These are phyloP conservation scores for Meloe dianella DNA, from an alignment of 2,888 invertebrate genomes.

Conservation along the genomic window DNA sequence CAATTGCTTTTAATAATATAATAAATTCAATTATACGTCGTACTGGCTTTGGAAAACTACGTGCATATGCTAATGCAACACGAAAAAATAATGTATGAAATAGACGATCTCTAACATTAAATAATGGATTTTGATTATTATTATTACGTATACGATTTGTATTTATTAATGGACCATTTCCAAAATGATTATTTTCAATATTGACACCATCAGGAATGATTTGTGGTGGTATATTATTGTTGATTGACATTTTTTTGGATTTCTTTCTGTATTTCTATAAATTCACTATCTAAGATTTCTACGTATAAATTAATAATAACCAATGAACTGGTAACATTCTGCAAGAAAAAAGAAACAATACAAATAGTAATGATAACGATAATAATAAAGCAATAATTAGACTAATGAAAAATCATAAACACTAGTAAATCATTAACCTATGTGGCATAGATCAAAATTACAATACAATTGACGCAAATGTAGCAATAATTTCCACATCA, in stretches of 20 bases:
- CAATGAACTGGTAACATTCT: not conserved
- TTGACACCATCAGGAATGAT: slow-evolving; percentile 43
- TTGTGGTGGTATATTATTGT: slow-evolving; percentile 34
- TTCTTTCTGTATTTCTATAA: not conserved
- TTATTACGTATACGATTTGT: slow-evolving; percentile 64
- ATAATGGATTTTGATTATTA: slow-evolving; percentile 76
- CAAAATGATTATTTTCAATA: slow-evolving; percentile 54
- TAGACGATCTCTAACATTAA: slow-evolving; percentile 87
- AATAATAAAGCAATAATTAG: not conserved
- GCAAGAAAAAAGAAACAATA: too few relatives aligned
- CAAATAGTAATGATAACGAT: not conserved
- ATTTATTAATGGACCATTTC: slow-evolving; percentile 65
- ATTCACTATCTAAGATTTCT: slow-evolving; percentile 27
- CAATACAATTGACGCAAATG: slow-evolving; percentile 36
- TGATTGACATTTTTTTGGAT: slow-evolving; percentile 40
- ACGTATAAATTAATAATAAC: not conserved
- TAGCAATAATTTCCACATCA: not conserved
- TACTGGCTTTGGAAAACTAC: slow-evolving; percentile 84
- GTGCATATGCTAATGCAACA: slow-evolving; percentile 89
- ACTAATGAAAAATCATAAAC: not conserved
- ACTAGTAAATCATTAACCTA: not conserved
- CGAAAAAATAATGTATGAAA: slow-evolving; percentile 96
- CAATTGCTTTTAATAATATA: slow-evolving; percentile 78
- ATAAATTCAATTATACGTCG: slow-evolving; percentile 84
- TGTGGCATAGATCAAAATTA: slow-evolving; percentile 17